These are phyloP conservation scores for Lagopus leucura DNA, from an alignment of 2,113 vertebrate genomes.

Conservation along the genomic window DNA sequence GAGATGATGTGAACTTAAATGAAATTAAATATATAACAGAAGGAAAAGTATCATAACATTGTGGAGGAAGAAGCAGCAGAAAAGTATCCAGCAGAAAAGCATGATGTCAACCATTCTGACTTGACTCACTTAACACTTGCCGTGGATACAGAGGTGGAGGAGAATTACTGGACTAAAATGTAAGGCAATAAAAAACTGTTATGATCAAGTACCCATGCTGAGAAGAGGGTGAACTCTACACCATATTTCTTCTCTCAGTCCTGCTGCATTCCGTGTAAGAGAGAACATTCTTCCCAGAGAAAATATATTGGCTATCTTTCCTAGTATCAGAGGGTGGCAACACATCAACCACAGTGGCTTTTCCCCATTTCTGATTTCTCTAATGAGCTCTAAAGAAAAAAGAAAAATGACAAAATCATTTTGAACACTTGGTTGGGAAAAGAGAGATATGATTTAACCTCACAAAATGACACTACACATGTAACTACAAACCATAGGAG, in stretches of 20 bases:
- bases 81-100: background rate
- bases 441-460: slow-evolving; percentile 53
- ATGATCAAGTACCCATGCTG: background rate
- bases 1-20: background rate
- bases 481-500: slow-evolving; percentile 64
- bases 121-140: background rate
- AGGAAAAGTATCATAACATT: background rate
- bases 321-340: background rate
- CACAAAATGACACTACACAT: background rate
- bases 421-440: slow-evolving; percentile 10
- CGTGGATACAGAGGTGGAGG: background rate
- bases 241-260: background rate
- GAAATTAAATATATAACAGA: background rate
- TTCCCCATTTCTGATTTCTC: background rate
- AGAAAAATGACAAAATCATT: slow-evolving; percentile 15
- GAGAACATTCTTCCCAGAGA: background rate
- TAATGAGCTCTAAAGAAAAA: background rate
- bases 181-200: background rate
- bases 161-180: background rate
- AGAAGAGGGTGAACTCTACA: background rate
- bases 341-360: background rate
- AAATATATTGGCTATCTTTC: background rate
- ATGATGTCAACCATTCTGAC: background rate
- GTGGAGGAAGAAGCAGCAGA: background rate
- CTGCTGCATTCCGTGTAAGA: background rate